Evolutionary conservation across 1,140 invertebrate genomes (phyloP).

Genomic region (Oreohelix idahoensis): DNA sequence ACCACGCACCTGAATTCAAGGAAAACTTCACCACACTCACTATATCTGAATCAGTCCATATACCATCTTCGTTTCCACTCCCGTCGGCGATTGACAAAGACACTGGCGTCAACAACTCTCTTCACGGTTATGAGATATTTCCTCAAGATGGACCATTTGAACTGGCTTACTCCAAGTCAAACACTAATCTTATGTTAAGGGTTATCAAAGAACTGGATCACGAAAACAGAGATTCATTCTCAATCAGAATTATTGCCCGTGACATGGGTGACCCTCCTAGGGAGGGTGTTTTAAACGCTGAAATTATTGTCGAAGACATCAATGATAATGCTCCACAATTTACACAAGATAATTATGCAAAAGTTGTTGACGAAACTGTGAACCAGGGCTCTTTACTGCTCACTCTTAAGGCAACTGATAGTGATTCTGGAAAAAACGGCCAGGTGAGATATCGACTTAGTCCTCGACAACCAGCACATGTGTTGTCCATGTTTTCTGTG

Average conservation of each 20-base stretch:
- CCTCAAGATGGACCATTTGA: conserved; percentile 56
- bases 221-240: conserved; percentile 55
- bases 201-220: conserved; percentile 59
- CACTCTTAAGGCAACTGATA: conserved; percentile 92
- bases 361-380: conserved; percentile 82
- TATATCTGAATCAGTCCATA: conserved; percentile 77
- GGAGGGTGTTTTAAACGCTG: conserved; percentile 49
- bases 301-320: conserved; percentile 75
- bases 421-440: conserved; percentile 96
- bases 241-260: conserved; percentile 55
- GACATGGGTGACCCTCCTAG: conserved; percentile 74
- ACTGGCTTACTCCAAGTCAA: conserved; percentile 52
- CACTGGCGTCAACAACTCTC: conserved; percentile 53
- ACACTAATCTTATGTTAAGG: conserved; percentile 56
- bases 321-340: conserved; percentile 69
- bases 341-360: conserved; percentile 79
- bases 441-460: conserved; percentile 90
- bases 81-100: conserved; percentile 62
- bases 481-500: conserved; percentile 55
- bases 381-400: conserved; percentile 85
- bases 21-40: conserved; percentile 84
- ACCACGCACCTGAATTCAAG: conserved; percentile 63
- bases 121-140: conserved; percentile 55
- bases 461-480: conserved; percentile 69
- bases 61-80: conserved; percentile 56